A percentile compares a stretch with the other conserved stretches of the same genome.
Conservation (phyloP, 1,140 invertebrate species). For the Ips nitidus region DNA sequence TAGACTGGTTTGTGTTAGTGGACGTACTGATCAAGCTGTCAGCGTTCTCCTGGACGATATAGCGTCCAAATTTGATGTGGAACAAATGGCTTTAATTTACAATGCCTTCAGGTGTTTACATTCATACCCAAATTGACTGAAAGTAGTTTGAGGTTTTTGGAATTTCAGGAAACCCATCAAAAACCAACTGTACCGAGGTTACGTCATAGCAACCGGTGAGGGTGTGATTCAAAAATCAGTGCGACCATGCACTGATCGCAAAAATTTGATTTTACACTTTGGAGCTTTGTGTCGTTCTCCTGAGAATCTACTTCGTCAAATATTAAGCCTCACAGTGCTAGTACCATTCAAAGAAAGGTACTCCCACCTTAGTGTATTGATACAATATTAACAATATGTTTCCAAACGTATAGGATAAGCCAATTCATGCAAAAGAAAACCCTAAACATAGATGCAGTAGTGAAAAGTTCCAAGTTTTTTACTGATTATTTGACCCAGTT, state of each 20-base stretch:
- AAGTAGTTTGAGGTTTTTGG: too few species aligned
- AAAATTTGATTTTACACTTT: constrained; percentile 83
- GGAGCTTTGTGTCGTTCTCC: constrained; percentile 90
- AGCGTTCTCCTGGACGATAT: constrained; percentile 67
- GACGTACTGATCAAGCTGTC: constrained; percentile 68
- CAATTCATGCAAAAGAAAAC: not conserved
- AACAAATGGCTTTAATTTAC: constrained; percentile 60
- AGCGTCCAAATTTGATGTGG: constrained; percentile 59
- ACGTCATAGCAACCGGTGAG: constrained; percentile 55
- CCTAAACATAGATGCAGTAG: constrained; percentile 48
- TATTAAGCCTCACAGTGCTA: constrained; percentile 70
- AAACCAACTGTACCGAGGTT: constrained; percentile 62
- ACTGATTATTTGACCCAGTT: constrained; percentile 66
- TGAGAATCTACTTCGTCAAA: constrained; percentile 67
- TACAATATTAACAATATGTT: too few species aligned
- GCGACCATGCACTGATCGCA: constrained; percentile 59
- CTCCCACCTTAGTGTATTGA: too few species aligned
- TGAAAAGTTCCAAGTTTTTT: not conserved
- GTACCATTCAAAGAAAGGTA: constrained; percentile 69
- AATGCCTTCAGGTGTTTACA: constrained; percentile 37
- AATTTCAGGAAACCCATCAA: constrained; percentile 55
- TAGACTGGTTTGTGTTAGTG: constrained; percentile 63
- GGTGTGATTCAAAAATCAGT: constrained; percentile 59
- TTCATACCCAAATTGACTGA: too few species aligned
- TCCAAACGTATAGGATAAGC: too few species aligned